Evolutionary conservation across 1,140 invertebrate species (phyloP).

Genomic region (Bombus confusus): DNA sequence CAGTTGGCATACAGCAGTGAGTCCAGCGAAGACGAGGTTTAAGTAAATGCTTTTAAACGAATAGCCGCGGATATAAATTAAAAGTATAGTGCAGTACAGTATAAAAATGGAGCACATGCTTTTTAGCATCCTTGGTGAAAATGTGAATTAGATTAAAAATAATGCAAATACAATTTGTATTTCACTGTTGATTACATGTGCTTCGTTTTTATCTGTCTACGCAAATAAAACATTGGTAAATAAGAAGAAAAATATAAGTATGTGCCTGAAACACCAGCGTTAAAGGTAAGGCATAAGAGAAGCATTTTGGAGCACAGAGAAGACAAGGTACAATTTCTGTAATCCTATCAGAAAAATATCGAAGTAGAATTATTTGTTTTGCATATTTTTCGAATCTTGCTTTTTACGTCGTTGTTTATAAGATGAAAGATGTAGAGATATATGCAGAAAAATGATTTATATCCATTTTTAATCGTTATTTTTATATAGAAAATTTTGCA

Average conservation of each 20-base stretch:
- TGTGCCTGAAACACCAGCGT: constrained; percentile 7
- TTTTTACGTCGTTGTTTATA: neutral
- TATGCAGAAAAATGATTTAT: constrained; percentile 13
- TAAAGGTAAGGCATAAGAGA: neutral
- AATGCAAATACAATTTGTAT: neutral
- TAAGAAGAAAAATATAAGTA: constrained; percentile 2
- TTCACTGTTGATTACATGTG: neutral
- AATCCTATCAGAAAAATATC: neutral
- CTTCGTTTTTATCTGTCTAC: neutral
- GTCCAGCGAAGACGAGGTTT: constrained; percentile 83
- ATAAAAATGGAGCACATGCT: constrained; percentile 18
- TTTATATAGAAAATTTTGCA: neutral
- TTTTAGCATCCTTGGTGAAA: neutral
- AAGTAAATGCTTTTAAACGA: constrained; percentile 11
- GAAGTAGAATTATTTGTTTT: constrained; percentile 23
- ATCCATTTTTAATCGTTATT: neutral
- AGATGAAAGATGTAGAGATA: neutral
- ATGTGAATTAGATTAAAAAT: too few species aligned
- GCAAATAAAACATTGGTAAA: neutral
- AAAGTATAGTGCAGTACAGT: neutral
- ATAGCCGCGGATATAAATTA: neutral
- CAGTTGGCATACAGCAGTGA: constrained; percentile 84
- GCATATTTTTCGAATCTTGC: neutral
- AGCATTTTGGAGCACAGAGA: neutral
- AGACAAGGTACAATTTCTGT: constrained; percentile 7